phyloP scores from a whole-genome alignment of 2,797 vertebrate species.

The Phataginus tricuspis region DNA sequence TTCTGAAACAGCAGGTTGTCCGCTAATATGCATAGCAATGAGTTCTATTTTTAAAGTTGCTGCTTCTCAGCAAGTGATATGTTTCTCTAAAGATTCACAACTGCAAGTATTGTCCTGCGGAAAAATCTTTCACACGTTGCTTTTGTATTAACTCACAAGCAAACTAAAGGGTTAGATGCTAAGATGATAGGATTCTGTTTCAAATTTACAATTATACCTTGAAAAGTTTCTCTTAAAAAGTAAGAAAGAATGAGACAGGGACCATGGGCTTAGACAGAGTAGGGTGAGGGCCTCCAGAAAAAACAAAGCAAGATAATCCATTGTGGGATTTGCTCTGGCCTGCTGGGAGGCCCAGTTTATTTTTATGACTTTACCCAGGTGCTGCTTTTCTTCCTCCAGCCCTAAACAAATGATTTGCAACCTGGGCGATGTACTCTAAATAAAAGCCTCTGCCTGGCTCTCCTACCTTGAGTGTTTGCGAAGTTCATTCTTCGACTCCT shows the following conservation, averaged over 20 bases:
- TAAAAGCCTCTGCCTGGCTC: too few species aligned
- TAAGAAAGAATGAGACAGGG: neutral
- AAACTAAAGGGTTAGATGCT: neutral
- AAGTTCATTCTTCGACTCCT: too few species aligned
- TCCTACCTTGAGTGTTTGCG: too few species aligned
- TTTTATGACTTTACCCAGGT: too few species aligned
- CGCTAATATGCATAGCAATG: slow-evolving; percentile 50
- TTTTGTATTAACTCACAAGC: neutral
- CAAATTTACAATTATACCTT: neutral
- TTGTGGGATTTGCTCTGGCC: too few species aligned
- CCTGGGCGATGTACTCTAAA: too few species aligned
- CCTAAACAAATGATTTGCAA: too few species aligned
- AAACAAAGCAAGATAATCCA: too few species aligned
- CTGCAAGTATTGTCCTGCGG: neutral
- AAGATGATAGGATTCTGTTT: slow-evolving; percentile 19
- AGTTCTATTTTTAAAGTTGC: slow-evolving; percentile 47
- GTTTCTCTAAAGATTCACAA: slow-evolving; percentile 57
- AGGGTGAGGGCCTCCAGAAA: too few species aligned
- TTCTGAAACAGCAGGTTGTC: slow-evolving; percentile 48
- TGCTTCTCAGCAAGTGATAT: slow-evolving; percentile 52
- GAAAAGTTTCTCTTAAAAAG: neutral
- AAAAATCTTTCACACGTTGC: slow-evolving; percentile 16
- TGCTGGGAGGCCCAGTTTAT: too few species aligned
- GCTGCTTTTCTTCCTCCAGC: too few species aligned
- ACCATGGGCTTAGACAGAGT: too few species aligned